Evolutionary conservation across 2,113 vertebrate genomes (phyloP), one percentile per base, ranked within the genome.

Genomic region (Spilogale gracilis): DNA sequence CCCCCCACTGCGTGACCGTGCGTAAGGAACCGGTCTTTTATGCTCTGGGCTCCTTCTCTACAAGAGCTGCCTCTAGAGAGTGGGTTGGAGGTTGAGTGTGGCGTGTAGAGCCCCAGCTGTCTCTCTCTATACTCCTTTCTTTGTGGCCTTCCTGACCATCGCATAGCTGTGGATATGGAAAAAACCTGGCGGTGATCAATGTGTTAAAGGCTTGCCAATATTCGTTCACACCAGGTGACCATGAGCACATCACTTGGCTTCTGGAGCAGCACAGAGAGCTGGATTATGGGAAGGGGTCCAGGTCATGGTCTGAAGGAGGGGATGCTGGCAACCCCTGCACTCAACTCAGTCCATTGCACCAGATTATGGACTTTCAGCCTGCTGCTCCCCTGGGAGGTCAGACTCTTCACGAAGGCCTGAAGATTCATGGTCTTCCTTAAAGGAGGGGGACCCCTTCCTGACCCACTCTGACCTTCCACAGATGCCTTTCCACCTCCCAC

Each of bases 181-280:
- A 95, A 74, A 48, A 18, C 30, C 61, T 45, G 7, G 56, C 9
- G 21, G 84, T 5, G 71, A 89, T 60, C 83, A 30, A 13, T 60
- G 84, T 30, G 45, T 74, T 27, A 27, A 48, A 80, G 90, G 92
- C 25, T 16, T 87, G 69, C 69, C 67, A 88, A 32, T 50, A 11
- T 71, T n/a, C 60, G 63, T 71, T 80, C 5, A 7, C 50, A 82
- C 94, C 76, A 95, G 97, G 95, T 97, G 94, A 92, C 97, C 92
- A 58, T 97, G 85, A 98, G 78, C 81, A 58, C 90, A 96, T 90
- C 56, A 5, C 67, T 78, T 92, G 95, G 93, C 96, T 97, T n/a
- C 63, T 7, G 6, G 58, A 83, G 91, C 91, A 83, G 89, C 91
- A 30, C 0, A 43, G 85, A 93, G 54, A 96, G 76, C 76, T 74